Evolutionary conservation across 2,113 vertebrate genomes (phyloP), one percentile per base, ranked within the genome.

Genomic region (Campylomormyrus numenius): DNA sequence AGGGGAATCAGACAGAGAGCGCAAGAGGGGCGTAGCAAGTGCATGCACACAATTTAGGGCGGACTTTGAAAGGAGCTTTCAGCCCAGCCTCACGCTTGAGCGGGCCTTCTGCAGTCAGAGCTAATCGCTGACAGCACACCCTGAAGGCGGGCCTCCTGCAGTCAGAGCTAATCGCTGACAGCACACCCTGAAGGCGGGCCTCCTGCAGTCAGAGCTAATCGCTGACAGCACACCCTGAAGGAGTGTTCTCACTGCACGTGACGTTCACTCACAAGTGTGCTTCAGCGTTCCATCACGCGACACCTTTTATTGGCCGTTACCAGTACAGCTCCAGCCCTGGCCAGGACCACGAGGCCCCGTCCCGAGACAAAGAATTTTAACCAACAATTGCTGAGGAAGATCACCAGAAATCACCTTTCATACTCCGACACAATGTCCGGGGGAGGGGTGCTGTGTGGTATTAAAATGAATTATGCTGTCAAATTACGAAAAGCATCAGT

Each of bases 191-290:
- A 39, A 39, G 39, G n/a, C 24, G 3, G 21, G 53, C 35, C n/a
- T 39, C 87, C 87, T 62, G 62, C 48, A 53, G 35, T 88, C 35
- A 53, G 52, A 62, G 87, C 87, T 62, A 42, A 66, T 88, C 87
- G 17, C 53, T 35, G 35, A 62, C 17, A n/a, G 58, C 53, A 46
- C 53, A 13, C 87, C 87, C 24, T 13, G 53, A 46, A 46, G 56
- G 9, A 87, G 11, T 27, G 45, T 11, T 53, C 21, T 49, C 39
- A 1, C 3, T 19, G 49, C 19, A 88, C 15, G 58, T 88, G 58
- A 45, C 2, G 35, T 21, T 56, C 19, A 66, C 17, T 66, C 27
- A 42, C 19, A 21, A 88, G 24, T 45, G 56, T 24, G 31, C 87
- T 39, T 21, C 31, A 46, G 21, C 21, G 39, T 42, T 46, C 52